These are phyloP conservation scores for Oasisia sp. DNA, from an alignment of 2,888 invertebrate genomes.

Conservation along the genomic window DNA sequence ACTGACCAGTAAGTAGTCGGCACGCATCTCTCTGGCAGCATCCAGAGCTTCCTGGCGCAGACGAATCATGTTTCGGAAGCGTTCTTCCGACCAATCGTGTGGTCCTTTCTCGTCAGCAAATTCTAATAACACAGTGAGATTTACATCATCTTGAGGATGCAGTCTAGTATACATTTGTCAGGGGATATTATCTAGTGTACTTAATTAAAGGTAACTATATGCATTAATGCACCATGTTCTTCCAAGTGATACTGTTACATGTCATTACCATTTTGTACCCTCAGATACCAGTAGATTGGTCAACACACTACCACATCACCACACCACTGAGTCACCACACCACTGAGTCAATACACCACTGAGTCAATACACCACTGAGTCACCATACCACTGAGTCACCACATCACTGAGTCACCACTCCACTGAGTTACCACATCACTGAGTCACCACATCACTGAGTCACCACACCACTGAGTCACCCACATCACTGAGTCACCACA, in stretches of 20 bases:
- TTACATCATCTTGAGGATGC: not conserved
- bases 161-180: not conserved
- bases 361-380: no score
- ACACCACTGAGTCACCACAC: no score
- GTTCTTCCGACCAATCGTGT: slow-evolving; percentile 79
- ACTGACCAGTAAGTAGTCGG: slow-evolving; percentile 85
- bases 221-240: not conserved
- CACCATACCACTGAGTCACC: no score
- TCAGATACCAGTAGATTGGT: not conserved
- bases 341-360: no score
- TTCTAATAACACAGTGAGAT: slow-evolving; percentile 44
- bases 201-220: not conserved
- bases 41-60: slow-evolving; percentile 81
- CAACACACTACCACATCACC: no score
- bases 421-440: not conserved
- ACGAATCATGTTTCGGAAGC: slow-evolving; percentile 82
- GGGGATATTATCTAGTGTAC: not conserved
- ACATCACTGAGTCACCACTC: not conserved
- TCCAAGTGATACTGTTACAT: not conserved
- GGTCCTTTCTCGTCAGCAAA: slow-evolving; percentile 55
- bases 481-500: no score
- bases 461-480: no score
- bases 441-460: no score
- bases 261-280: not conserved
- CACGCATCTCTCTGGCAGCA: slow-evolving; percentile 82